These are phyloP conservation scores for Spheniscus mendiculus DNA, from an alignment of 2,113 vertebrate species.

Conservation along the genomic window DNA sequence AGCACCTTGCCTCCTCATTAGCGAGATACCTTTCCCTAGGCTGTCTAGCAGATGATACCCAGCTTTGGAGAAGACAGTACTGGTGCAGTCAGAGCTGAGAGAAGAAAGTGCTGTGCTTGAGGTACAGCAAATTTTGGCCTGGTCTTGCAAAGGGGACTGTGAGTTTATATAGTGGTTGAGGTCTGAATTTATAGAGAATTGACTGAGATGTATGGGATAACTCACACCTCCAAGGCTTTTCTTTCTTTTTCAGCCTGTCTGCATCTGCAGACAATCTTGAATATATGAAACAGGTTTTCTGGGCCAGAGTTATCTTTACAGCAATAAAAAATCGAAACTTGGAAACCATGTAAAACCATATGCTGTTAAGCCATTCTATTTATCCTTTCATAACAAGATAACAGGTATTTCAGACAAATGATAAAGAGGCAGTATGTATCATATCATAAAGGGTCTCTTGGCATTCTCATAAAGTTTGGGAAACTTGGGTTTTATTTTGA, in stretches of 20 bases:
- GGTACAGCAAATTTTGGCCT: not conserved
- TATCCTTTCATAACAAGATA: not conserved
- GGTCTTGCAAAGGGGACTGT: not conserved
- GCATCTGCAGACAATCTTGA: not conserved
- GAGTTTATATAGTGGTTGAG: not conserved
- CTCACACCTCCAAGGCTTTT: not conserved
- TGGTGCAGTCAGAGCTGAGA: not conserved
- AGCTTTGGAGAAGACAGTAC: not conserved
- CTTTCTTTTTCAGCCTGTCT: not conserved
- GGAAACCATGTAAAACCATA: not conserved
- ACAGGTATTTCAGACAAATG: not conserved
- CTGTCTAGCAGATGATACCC: not conserved
- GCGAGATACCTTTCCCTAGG: not conserved
- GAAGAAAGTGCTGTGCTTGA: not conserved
- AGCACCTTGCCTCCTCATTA: not conserved
- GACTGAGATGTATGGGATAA: not conserved
- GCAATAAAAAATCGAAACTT: not conserved
- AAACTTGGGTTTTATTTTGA: not conserved
- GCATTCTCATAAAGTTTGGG: not conserved
- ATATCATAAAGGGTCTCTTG: not conserved
- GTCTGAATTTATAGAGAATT: not conserved
- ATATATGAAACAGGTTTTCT: not conserved
- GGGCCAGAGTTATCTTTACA: not conserved
- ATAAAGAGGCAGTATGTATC: not conserved
- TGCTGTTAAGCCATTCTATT: not conserved